phyloP scores from a whole-genome alignment of 2,888 invertebrate species.

The Apamea epomidion region DNA sequence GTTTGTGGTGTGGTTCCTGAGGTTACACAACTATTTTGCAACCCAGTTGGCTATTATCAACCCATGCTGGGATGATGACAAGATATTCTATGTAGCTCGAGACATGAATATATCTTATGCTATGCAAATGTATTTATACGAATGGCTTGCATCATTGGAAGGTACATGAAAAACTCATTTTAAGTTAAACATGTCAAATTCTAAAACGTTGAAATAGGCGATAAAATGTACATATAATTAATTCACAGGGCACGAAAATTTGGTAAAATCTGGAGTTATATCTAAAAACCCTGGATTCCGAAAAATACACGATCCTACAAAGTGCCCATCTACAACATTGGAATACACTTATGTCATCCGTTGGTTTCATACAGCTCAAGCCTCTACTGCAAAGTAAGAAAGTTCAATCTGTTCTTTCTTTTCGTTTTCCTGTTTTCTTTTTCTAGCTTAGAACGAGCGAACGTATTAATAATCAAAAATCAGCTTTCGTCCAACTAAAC shows the following conservation, averaged over 20 bases:
- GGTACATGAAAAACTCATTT: slow-evolving; percentile 11
- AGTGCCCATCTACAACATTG: slow-evolving; percentile 46
- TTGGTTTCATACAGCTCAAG: slow-evolving; percentile 46
- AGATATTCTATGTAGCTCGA: slow-evolving; percentile 25
- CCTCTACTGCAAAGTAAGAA: slow-evolving; percentile 51
- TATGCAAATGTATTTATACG: slow-evolving; percentile 19
- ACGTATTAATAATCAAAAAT: neutral
- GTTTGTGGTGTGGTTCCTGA: slow-evolving; percentile 34
- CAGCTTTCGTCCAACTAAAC: neutral
- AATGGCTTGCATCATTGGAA: slow-evolving; percentile 21
- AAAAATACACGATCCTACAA: slow-evolving; percentile 52
- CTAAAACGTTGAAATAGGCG: neutral
- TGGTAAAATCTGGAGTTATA: slow-evolving; percentile 55
- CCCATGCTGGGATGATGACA: slow-evolving; percentile 41
- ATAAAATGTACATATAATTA: neutral
- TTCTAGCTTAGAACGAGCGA: neutral
- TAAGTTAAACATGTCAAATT: neutral
- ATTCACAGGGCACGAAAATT: slow-evolving; percentile 56
- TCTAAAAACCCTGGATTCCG: slow-evolving; percentile 55
- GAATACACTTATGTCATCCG: slow-evolving; percentile 49
- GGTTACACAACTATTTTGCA: slow-evolving; percentile 39
- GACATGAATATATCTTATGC: slow-evolving; percentile 34
- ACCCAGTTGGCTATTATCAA: slow-evolving; percentile 20
- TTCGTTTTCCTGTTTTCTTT: neutral
- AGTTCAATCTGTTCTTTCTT: neutral